Conservation (phyloP, 2,797 vertebrate genomes). For the Ceyx erithaca region DNA sequence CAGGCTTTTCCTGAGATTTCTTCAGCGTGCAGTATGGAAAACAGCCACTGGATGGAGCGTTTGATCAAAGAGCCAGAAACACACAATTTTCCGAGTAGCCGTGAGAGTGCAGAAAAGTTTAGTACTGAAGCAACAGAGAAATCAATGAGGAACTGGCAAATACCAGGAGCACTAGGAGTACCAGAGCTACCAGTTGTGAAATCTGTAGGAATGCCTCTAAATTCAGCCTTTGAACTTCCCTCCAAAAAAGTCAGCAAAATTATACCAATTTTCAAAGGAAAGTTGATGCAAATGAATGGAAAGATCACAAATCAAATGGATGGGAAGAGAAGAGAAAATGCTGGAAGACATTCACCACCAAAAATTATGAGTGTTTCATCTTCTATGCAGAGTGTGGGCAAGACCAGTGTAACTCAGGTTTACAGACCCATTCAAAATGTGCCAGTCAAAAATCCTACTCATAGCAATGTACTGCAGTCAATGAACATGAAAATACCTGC, state of each 20-base stretch:
- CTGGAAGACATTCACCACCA: background rate
- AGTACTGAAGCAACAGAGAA: background rate
- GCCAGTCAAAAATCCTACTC: slow-evolving; percentile 6
- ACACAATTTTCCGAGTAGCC: background rate
- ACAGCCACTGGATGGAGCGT: slow-evolving; percentile 71
- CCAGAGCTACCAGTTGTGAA: background rate
- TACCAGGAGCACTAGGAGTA: background rate
- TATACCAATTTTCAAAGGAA: slow-evolving; percentile 77
- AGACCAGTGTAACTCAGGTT: background rate
- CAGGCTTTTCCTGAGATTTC: background rate
- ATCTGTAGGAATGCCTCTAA: background rate
- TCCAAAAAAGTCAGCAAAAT: slow-evolving; percentile 31
- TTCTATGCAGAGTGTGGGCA: background rate
- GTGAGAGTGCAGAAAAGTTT: background rate
- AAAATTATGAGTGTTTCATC: background rate
- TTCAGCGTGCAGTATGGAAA: background rate
- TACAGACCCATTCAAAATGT: slow-evolving; percentile 1
- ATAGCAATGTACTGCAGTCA: background rate
- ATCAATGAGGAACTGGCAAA: background rate
- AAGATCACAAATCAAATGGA: background rate
- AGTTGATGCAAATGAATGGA: slow-evolving; percentile 39
- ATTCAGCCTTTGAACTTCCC: background rate
- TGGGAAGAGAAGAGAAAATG: slow-evolving; percentile 30
- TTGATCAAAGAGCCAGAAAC: slow-evolving; percentile 16
- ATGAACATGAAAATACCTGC: background rate